Conservation (phyloP, 2,888 invertebrate genomes). For the Lordiphosa andalusiaca region DNA sequence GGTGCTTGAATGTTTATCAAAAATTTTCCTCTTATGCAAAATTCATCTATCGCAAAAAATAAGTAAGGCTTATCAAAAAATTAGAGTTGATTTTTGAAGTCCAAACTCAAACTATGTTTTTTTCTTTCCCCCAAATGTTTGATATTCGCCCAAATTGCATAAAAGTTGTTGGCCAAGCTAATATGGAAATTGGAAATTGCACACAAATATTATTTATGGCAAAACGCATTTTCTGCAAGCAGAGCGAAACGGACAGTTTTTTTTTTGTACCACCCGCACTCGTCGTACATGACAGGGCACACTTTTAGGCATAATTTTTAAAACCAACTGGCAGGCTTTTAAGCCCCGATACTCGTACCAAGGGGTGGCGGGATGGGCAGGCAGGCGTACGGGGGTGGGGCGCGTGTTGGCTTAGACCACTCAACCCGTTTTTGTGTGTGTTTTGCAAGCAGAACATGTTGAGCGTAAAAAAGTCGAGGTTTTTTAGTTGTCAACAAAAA, state of each 20-base stretch:
- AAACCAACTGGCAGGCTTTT: slow-evolving; percentile 42
- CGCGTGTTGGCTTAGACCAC: slow-evolving; percentile 8
- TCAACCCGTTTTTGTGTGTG: slow-evolving; percentile 14
- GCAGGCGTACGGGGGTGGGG: background rate
- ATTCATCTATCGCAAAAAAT: too few relatives aligned
- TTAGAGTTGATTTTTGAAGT: too few relatives aligned
- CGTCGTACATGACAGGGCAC: slow-evolving; percentile 57
- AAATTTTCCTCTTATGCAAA: too few relatives aligned
- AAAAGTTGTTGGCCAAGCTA: background rate
- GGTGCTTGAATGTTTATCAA: too few relatives aligned
- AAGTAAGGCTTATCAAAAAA: too few relatives aligned
- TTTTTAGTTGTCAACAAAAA: slow-evolving; percentile 69
- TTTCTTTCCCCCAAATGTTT: too few relatives aligned
- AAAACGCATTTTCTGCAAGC: slow-evolving; percentile 40
- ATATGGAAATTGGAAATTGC: slow-evolving; percentile 27
- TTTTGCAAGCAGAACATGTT: slow-evolving; percentile 24
- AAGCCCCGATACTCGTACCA: slow-evolving; percentile 4
- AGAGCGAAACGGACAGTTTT: slow-evolving; percentile 35
- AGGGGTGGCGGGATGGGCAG: background rate
- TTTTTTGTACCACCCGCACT: slow-evolving; percentile 2
- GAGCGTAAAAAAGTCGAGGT: slow-evolving; percentile 34
- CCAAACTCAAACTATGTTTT: too few relatives aligned
- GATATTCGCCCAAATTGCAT: too few relatives aligned
- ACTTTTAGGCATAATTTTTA: slow-evolving; percentile 66
- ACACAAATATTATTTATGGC: slow-evolving; percentile 65